Percentiles rank a stretch among this genome's conserved stretches.
Evolutionary conservation across 1,140 invertebrate species (phyloP).

Genomic region (Zophobas atratus): DNA sequence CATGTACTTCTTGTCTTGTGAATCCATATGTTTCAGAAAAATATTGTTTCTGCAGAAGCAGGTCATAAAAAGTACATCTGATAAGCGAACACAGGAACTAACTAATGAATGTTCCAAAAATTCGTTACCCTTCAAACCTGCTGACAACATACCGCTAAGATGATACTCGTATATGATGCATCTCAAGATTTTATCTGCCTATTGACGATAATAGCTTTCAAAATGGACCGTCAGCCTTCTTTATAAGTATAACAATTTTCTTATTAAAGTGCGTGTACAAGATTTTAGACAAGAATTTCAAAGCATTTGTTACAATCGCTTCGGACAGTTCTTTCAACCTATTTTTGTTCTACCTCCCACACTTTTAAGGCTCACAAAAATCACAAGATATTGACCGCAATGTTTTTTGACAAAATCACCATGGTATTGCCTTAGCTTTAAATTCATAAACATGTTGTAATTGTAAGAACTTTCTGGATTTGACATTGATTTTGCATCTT

Average conservation of each 20-base stretch:
- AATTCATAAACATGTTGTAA: constrained; percentile 44
- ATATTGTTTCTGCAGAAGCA: constrained; percentile 1
- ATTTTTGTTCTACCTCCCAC: constrained; percentile 24
- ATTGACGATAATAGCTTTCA: constrained; percentile 16
- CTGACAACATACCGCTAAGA: constrained; percentile 12
- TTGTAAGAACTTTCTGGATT: constrained; percentile 33
- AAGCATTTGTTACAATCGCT: constrained; percentile 11
- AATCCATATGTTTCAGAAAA: constrained; percentile 31
- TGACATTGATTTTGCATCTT: constrained; percentile 41
- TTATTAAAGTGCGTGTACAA: constrained; percentile 29
- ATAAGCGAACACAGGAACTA: constrained; percentile 34
- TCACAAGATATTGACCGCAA: constrained; percentile 41
- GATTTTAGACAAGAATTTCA: constrained; percentile 23
- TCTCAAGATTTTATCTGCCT: background rate
- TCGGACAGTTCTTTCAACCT: constrained; percentile 8
- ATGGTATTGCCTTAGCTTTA: constrained; percentile 32
- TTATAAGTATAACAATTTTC: constrained; percentile 19
- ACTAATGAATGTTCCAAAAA: constrained; percentile 33
- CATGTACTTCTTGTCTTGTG: constrained; percentile 10
- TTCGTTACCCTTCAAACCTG: constrained; percentile 23
- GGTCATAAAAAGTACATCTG: constrained; percentile 21
- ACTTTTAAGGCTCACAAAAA: constrained; percentile 29
- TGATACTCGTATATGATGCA: background rate
- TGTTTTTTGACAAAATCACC: constrained; percentile 33
- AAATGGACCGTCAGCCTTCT: constrained; percentile 17